phyloP scores from a whole-genome alignment of 2,888 invertebrate species.

The Eupithecia insigniata region DNA sequence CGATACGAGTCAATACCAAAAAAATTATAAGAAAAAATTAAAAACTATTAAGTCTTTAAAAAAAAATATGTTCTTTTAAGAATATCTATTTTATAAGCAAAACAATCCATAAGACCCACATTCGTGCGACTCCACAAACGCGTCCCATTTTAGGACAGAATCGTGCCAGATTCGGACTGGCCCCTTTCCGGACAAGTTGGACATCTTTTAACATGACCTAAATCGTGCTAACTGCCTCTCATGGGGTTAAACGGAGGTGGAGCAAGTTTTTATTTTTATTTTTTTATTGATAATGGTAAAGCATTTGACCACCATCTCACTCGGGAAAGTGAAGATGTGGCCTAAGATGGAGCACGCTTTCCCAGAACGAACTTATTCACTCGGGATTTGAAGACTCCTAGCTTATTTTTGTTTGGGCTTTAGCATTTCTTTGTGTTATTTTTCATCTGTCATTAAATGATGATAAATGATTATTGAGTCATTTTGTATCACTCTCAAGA shows the following conservation, averaged over 20 bases:
- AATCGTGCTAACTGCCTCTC: neutral
- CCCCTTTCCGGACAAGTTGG: slow-evolving; percentile 34
- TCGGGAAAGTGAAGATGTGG: too few relatives aligned
- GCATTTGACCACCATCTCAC: too few relatives aligned
- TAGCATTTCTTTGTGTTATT: neutral
- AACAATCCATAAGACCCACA: neutral
- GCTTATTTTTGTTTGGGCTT: neutral
- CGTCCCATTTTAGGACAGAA: slow-evolving; percentile 36
- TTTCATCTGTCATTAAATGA: neutral
- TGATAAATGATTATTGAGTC: too few relatives aligned
- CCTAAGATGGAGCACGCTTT: too few relatives aligned
- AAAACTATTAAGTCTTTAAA: too few relatives aligned
- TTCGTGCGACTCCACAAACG: neutral
- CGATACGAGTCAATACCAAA: too few relatives aligned
- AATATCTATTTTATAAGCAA: neutral
- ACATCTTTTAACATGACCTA: slow-evolving; percentile 9
- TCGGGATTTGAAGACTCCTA: too few relatives aligned
- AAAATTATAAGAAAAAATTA: too few relatives aligned
- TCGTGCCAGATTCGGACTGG: slow-evolving; percentile 32
- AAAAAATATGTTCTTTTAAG: too few relatives aligned
- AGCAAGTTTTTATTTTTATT: neutral
- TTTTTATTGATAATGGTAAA: too few relatives aligned
- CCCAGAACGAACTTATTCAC: too few relatives aligned
- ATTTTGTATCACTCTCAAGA: too few relatives aligned
- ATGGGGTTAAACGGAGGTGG: neutral